A percentile compares a stretch with the other conserved stretches of the same genome.
Evolutionary conservation across 2,797 vertebrate species (phyloP).

Genomic region (Bothrops alternatus): DNA sequence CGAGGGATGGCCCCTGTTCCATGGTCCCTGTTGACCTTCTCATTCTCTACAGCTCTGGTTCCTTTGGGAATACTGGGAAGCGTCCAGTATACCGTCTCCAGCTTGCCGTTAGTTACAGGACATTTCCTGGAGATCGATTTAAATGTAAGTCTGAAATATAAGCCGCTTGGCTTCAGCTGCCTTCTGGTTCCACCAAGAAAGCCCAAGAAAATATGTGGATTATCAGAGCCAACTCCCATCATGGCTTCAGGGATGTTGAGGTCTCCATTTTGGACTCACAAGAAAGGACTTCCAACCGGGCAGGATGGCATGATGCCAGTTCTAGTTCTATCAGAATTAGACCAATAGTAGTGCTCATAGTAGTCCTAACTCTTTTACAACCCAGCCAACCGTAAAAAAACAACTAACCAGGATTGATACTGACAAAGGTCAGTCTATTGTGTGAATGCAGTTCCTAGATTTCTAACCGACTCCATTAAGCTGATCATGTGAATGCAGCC

Average conservation of each 20-base stretch:
- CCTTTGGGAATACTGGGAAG: conserved; percentile 64
- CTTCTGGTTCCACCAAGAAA: not conserved
- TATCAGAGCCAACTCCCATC: too few relatives aligned
- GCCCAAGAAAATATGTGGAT: not conserved
- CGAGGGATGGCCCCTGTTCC: fast-evolving
- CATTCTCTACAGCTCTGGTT: conserved; percentile 58
- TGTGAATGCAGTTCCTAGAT: not conserved
- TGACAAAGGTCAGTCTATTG: not conserved
- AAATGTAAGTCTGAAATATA: conserved; percentile 48
- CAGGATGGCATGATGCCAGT: too few relatives aligned
- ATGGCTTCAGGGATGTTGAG: not conserved
- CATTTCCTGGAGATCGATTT: conserved; percentile 64
- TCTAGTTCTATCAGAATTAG: not conserved
- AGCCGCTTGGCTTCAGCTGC: not conserved
- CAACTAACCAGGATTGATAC: not conserved
- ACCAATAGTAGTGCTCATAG: not conserved
- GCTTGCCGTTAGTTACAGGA: conserved; percentile 59
- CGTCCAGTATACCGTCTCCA: conserved; percentile 59
- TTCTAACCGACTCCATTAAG: not conserved
- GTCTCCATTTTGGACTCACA: not conserved
- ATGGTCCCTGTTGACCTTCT: fast-evolving
- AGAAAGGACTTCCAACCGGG: not conserved
- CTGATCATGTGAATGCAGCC: not conserved
- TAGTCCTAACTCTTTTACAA: not conserved
- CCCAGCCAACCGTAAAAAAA: not conserved